These are phyloP conservation scores for Bucco capensis DNA, from an alignment of 2,113 vertebrate species.

Conservation along the genomic window DNA sequence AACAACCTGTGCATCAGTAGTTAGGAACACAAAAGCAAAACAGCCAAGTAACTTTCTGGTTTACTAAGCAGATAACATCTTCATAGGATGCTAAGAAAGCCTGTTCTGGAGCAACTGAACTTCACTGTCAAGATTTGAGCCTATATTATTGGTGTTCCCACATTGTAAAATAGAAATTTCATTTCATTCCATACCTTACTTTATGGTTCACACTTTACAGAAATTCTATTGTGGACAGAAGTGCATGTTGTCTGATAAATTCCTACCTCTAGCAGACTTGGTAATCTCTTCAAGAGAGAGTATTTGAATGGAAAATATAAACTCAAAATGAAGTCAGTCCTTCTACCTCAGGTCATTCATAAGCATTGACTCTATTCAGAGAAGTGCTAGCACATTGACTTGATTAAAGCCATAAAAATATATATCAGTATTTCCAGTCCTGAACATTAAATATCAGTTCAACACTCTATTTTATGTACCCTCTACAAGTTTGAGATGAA, in stretches of 20 bases:
- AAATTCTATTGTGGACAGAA: neutral
- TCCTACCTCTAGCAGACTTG: neutral
- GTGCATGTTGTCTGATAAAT: neutral
- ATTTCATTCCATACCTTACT: neutral
- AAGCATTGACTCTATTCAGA: neutral
- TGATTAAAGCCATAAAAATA: neutral
- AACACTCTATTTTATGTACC: neutral
- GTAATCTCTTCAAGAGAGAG: neutral
- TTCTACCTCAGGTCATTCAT: neutral
- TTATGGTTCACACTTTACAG: neutral
- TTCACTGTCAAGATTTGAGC: neutral
- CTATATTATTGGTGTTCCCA: neutral
- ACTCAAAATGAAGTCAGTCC: neutral
- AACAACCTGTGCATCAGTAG: neutral
- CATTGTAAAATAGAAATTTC: neutral
- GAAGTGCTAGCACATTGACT: neutral
- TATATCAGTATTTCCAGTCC: neutral
- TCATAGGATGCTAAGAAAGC: neutral
- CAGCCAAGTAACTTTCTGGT: neutral
- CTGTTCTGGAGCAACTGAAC: neutral
- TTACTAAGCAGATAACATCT: neutral
- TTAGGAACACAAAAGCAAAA: neutral
- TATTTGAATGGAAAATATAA: neutral
- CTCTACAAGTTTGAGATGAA: neutral
- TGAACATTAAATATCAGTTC: neutral